phyloP scores from a whole-genome alignment of 2,888 invertebrate genomes.

The Auanema sp. region DNA sequence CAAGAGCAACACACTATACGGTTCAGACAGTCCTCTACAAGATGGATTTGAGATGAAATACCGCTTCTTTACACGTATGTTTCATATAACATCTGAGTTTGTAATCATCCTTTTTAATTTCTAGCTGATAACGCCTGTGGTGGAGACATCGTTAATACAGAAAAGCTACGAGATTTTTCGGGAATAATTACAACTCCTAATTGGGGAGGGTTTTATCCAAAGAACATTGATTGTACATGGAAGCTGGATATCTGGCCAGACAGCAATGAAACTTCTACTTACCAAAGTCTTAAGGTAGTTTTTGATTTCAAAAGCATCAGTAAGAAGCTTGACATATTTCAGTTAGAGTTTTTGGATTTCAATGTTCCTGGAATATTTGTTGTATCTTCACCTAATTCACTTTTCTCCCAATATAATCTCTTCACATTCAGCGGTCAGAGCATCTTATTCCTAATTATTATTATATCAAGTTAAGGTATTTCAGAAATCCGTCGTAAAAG shows the following conservation, averaged over 20 bases:
- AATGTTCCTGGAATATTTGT: too few relatives aligned
- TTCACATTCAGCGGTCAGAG: too few relatives aligned
- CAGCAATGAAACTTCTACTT: neutral
- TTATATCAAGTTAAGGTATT: too few relatives aligned
- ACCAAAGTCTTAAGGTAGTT: conserved; percentile 2
- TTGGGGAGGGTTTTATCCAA: conserved; percentile 62
- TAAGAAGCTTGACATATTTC: too few relatives aligned
- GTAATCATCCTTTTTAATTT: conserved; percentile 7
- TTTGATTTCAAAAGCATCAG: too few relatives aligned
- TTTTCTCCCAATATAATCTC: too few relatives aligned
- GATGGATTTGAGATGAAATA: conserved; percentile 48
- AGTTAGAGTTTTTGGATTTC: too few relatives aligned
- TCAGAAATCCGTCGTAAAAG: too few relatives aligned
- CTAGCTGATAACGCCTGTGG: conserved; percentile 38
- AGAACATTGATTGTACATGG: conserved; percentile 67
- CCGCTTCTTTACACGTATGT: conserved; percentile 40
- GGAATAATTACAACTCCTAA: conserved; percentile 55
- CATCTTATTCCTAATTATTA: too few relatives aligned
- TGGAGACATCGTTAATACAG: conserved; percentile 27
- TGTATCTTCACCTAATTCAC: too few relatives aligned
- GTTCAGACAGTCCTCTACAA: conserved; percentile 14
- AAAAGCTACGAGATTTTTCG: conserved; percentile 24
- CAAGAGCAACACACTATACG: conserved; percentile 25
- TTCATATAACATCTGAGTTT: conserved; percentile 3
- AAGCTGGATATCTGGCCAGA: conserved; percentile 50